Conservation (phyloP, 92 coral and sea anemone species). For the Epizoanthus scotinus region DNA sequence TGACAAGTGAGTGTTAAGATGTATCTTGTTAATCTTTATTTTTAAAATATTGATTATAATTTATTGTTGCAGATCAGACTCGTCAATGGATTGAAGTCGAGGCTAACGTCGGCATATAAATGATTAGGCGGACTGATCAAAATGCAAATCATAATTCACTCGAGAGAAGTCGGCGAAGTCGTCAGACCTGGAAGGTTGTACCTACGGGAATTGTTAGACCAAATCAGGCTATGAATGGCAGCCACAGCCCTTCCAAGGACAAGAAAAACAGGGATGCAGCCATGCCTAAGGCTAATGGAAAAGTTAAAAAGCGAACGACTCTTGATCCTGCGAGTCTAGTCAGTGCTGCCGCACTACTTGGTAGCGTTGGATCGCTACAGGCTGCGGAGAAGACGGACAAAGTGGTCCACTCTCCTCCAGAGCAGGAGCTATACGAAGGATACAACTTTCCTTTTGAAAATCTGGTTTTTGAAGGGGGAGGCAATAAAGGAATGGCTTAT, state of each 20-base stretch:
- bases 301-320: conserved; percentile 26
- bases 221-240: conserved; percentile 61
- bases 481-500: conserved; percentile 98
- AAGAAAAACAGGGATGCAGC: conserved; percentile 8
- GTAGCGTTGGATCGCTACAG: conserved; percentile 80
- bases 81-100: conserved; percentile 24
- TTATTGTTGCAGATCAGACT: background rate
- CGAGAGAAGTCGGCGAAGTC: conserved; percentile 33
- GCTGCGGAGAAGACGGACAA: conserved; percentile 77
- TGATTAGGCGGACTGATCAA: conserved; percentile 44
- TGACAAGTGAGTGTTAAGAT: conserved; percentile 1
- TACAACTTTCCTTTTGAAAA: conserved; percentile 84
- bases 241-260: background rate
- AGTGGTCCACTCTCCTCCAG: conserved; percentile 56
- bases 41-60: background rate
- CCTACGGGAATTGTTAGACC: conserved; percentile 61
- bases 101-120: conserved; percentile 41
- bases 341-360: conserved; percentile 75
- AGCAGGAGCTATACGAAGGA: conserved; percentile 61
- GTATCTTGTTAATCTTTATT: background rate
- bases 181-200: conserved; percentile 53
- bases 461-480: conserved; percentile 97
- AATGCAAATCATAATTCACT: conserved; percentile 59
- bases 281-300: conserved; percentile 33
- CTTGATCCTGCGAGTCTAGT: conserved; percentile 65